These are phyloP conservation scores for Paraescarpia echinospica DNA, from an alignment of 1,140 invertebrate species.

Conservation along the genomic window DNA sequence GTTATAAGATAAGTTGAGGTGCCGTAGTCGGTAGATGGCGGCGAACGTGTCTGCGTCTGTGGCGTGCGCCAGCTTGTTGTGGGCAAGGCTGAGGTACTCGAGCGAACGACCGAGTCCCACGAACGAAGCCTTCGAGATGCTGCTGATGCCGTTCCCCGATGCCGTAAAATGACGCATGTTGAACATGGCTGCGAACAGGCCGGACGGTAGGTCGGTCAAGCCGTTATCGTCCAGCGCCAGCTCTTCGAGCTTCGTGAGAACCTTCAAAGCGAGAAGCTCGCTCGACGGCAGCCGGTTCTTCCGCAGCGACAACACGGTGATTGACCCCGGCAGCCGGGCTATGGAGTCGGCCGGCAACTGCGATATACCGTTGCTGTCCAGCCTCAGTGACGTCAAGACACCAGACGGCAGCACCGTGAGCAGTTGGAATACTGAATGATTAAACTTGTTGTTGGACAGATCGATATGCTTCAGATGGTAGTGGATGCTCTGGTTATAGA, in stretches of 20 bases:
- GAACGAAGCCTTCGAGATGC: neutral
- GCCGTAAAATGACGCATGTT: neutral
- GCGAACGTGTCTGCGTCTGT: neutral
- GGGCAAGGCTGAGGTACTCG: constrained; percentile 14
- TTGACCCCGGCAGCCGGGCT: neutral
- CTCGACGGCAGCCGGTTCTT: neutral
- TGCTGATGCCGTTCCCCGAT: neutral
- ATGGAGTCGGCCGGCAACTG: constrained; percentile 13
- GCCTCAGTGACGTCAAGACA: constrained; percentile 17
- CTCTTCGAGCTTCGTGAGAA: neutral
- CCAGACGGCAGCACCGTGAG: neutral
- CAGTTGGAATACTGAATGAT: neutral
- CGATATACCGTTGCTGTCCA: constrained; percentile 29
- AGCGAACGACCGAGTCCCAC: constrained; percentile 8
- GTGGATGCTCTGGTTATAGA: constrained; percentile 21
- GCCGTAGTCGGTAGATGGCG: neutral
- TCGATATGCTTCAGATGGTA: constrained; percentile 19
- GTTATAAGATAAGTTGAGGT: constrained; percentile 28
- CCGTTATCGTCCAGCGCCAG: constrained; percentile 15
- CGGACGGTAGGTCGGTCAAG: neutral
- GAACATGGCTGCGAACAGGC: constrained; percentile 8
- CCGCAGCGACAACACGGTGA: neutral
- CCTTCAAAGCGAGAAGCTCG: neutral
- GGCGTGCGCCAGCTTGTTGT: neutral
- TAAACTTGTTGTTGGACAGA: constrained; percentile 27